Percentiles rank a stretch among this genome's conserved stretches.
Conservation (phyloP, 2,888 invertebrate genomes). For the Alviniconcha strummeri region DNA sequence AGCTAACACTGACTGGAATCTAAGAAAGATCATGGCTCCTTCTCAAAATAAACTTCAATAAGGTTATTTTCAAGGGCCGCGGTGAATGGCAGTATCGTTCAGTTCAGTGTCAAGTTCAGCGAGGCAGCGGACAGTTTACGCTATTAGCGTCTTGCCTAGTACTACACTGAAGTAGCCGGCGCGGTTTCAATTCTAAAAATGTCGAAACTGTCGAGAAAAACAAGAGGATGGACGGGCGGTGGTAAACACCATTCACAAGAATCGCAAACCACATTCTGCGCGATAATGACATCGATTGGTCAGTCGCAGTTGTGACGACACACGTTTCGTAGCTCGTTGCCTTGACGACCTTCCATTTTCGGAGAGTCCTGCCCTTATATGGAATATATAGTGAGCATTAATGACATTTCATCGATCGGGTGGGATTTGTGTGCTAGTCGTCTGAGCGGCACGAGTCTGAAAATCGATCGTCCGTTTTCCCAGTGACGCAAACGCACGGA, state of each 20-base stretch:
- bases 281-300: conserved; percentile 25
- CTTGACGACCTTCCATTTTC: conserved; percentile 22
- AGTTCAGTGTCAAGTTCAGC: too few relatives aligned
- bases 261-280: not conserved
- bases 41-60: too few relatives aligned
- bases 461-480: conserved; percentile 26
- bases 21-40: too few relatives aligned
- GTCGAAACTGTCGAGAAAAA: too few relatives aligned
- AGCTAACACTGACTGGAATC: too few relatives aligned
- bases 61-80: too few relatives aligned
- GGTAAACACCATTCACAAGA: conserved; percentile 29
- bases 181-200: too few relatives aligned
- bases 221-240: not conserved
- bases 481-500: conserved; percentile 28
- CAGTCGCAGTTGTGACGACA: conserved; percentile 19
- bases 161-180: too few relatives aligned
- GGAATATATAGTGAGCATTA: conserved; percentile 31
- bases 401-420: conserved; percentile 19
- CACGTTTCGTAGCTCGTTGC: conserved; percentile 15
- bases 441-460: not conserved
- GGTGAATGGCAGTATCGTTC: too few relatives aligned
- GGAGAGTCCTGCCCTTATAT: conserved; percentile 32
- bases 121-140: too few relatives aligned
- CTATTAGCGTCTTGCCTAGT: too few relatives aligned
- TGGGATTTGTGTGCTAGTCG: not conserved